Percentiles rank a stretch among this genome's conserved stretches.
phyloP scores from a whole-genome alignment of 2,888 invertebrate genomes.

The Diarsia mendica region DNA sequence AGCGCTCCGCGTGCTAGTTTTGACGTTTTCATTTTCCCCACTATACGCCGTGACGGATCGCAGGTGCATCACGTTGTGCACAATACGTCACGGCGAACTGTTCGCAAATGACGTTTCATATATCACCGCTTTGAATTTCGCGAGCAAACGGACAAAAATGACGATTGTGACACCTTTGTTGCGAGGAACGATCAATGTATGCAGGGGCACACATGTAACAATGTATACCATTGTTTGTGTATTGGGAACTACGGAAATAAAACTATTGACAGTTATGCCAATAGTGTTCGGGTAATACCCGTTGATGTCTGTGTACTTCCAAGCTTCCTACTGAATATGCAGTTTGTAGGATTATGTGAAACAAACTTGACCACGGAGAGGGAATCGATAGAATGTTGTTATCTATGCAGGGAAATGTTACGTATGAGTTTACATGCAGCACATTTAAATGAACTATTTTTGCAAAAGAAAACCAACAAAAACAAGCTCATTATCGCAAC shows the following conservation, averaged over 20 bases:
- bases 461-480: not conserved
- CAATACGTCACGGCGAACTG: constrained; percentile 68
- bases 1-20: constrained; percentile 50
- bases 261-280: constrained; percentile 40
- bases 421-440: not conserved
- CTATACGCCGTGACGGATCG: constrained; percentile 67
- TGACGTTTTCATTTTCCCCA: constrained; percentile 74
- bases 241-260: constrained; percentile 31
- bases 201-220: constrained; percentile 45
- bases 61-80: constrained; percentile 73
- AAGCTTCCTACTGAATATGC: constrained; percentile 13
- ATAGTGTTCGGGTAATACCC: constrained; percentile 16
- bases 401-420: not conserved
- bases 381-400: not conserved
- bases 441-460: not conserved
- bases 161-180: constrained; percentile 63
- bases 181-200: constrained; percentile 39
- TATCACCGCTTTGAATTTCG: constrained; percentile 66
- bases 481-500: not conserved
- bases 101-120: constrained; percentile 72
- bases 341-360: not conserved
- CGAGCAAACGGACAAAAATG: constrained; percentile 63
- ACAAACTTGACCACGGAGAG: not conserved
- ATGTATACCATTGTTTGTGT: constrained; percentile 49
- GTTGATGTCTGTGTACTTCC: not conserved